Evolutionary conservation across 2,797 vertebrate genomes (phyloP).

Genomic region (Lepidocolaptes lacrymiger): DNA sequence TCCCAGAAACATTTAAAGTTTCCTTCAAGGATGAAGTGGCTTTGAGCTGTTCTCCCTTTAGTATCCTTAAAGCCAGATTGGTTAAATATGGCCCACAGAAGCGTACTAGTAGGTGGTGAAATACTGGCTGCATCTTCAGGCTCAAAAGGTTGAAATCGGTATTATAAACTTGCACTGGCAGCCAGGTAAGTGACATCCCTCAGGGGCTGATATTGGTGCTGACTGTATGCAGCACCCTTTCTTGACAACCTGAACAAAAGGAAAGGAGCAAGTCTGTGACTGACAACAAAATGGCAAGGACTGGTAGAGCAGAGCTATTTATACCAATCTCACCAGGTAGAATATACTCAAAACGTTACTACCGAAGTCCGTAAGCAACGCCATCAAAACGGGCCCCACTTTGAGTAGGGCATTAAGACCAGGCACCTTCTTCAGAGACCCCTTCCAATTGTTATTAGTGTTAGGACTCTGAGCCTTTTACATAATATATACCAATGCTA

Average conservation of each 20-base stretch:
- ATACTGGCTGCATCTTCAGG: neutral
- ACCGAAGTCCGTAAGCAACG: neutral
- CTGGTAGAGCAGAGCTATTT: neutral
- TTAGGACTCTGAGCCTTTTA: neutral
- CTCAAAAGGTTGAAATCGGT: neutral
- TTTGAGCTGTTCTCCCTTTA: neutral
- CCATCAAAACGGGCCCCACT: neutral
- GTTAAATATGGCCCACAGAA: neutral
- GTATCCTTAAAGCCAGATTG: neutral
- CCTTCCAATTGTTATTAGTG: neutral
- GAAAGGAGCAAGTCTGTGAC: neutral
- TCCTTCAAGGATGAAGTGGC: neutral
- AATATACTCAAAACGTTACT: neutral
- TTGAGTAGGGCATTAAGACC: neutral
- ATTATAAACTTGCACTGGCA: neutral
- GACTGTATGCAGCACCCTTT: neutral
- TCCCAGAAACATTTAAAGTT: neutral
- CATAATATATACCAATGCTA: neutral
- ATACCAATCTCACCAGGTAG: neutral
- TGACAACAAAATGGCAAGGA: neutral
- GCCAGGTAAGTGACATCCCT: neutral
- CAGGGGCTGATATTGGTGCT: neutral
- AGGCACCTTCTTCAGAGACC: neutral
- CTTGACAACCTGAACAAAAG: neutral
- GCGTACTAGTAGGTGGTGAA: neutral